Conservation (phyloP, 2,113 vertebrate species). For the Lophura nycthemera region DNA sequence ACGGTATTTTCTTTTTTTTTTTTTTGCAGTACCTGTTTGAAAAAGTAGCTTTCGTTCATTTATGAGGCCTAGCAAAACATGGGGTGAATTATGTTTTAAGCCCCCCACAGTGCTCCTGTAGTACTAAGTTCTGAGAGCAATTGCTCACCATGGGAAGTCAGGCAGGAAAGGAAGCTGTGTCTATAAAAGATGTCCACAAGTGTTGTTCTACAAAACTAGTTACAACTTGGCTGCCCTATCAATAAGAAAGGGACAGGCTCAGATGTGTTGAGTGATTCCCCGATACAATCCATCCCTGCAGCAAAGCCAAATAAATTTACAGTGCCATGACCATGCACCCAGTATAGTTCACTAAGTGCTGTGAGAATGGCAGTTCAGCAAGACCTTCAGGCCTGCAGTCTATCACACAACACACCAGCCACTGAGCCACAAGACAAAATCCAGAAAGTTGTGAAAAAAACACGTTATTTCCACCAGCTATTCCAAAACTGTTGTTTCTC, state of each 20-base stretch:
- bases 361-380: neutral
- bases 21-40: neutral
- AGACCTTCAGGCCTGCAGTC: neutral
- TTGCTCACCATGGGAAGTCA: neutral
- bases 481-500: neutral
- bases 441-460: neutral
- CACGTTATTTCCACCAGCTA: neutral
- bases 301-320: neutral
- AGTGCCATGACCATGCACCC: neutral
- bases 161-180: neutral
- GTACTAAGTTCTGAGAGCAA: neutral
- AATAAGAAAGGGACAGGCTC: neutral
- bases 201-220: neutral
- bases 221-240: neutral
- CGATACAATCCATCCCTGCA: neutral
- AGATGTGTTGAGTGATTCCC: neutral
- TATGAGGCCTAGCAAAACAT: neutral
- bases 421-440: neutral
- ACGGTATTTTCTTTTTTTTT: neutral
- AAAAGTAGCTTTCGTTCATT: neutral
- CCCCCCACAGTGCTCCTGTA: neutral
- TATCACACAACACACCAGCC: rapidly evolving
- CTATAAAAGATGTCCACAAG: neutral
- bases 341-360: neutral
- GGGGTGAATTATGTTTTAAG: neutral